Evolutionary conservation across 2,113 vertebrate species (phyloP), one percentile per base, ranked within the genome.

Genomic region (Uria aalge): DNA sequence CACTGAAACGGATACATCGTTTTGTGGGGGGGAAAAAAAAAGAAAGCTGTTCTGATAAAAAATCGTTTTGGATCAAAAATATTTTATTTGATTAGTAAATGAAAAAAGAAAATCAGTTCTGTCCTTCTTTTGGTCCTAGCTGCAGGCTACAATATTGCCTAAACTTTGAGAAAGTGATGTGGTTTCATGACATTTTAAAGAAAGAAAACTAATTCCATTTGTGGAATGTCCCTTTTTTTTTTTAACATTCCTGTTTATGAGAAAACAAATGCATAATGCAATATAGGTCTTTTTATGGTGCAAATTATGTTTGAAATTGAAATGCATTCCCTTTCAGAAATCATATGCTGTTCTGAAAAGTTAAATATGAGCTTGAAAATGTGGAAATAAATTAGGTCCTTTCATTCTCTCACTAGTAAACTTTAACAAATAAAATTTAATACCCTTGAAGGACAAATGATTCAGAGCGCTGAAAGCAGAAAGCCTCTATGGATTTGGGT

Each of bases 341-440:
- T 8, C 8, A 20, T 62, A 7, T 81, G 36, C 45, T 73, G 45
- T 75, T 88, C 80, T 91, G 75, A 75, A 89, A 94, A 93, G 82
- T 95, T 94, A 95, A 96, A 93, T 83, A 64, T 32, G 60, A 88
- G 52, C 79, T 80, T 84, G 80, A 56, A 96, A 97, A 92, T 90
- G 63, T 36, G 73, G 91, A 94, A 97, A 90, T 82, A 95, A 94
- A 93, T 96, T 43, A 48, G 50, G 11, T 64, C 59, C 93, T 96
- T 91, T 78, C 45, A 59, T 67, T 86, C 83, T 64, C 48, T 74
- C 30, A 24, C n/a, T 74, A 36, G 77, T 50, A 84, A 66, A 88
- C 62, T 95, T 91, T 48, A 71, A 86, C 92, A 95, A 96, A 94
- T 94, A 94, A 96, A 95, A 83, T 71, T 34, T 79, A 85, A 76